Evolutionary conservation across 2,888 invertebrate species (phyloP), one percentile per base, ranked within the genome.

Genomic region (Phanerotoma sp.): DNA sequence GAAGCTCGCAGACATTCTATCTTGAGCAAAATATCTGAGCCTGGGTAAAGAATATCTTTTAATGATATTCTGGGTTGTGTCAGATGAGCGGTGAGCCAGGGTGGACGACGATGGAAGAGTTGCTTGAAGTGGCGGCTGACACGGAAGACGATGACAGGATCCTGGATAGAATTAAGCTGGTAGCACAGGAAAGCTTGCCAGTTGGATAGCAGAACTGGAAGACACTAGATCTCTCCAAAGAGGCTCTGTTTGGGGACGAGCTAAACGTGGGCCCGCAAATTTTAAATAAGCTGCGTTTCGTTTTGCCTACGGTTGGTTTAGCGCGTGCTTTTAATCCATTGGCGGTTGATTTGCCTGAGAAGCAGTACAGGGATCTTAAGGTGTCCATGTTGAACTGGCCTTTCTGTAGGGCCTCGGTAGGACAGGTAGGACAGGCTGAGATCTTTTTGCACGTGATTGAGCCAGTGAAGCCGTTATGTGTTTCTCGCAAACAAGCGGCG

Each of bases 231-330:
- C 46, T 62, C 7, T 44, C 58, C 1, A 62, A 54, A 38, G 56
- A 52, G 10, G 60, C 55, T 28, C 9, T 64, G 11, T 37, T 64
- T 18, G 62, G 62, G 4, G 33, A 49, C 4, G 37, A 44, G n/a
- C 13, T 15, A 5, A 10, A 40, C 5, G 46, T 57, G 10, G 63
- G 61, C 16, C 58, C 62, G 5, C 59, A 58, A 33, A 48, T 65
- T 10, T 37, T 68, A 10, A 62, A 62, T 37, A 66, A 66, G 51
- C 42, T 68, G 5, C 57, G 66, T 22, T 68, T 66, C 41, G 66
- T 63, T 2, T 45, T 66, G 7, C 67, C 65, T 7, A 66, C 64
- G 7, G 60, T 65, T 0, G 64, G 51, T n/a, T 21, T 68, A 15
- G 60, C 57, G 4, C 50, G 40, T 30, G 66, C 68, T 4, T 67